A percentile compares a stretch with the other conserved stretches of the same genome.
phyloP scores from a whole-genome alignment of 2,797 vertebrate species.

The Sebastes taczanowskii region DNA sequence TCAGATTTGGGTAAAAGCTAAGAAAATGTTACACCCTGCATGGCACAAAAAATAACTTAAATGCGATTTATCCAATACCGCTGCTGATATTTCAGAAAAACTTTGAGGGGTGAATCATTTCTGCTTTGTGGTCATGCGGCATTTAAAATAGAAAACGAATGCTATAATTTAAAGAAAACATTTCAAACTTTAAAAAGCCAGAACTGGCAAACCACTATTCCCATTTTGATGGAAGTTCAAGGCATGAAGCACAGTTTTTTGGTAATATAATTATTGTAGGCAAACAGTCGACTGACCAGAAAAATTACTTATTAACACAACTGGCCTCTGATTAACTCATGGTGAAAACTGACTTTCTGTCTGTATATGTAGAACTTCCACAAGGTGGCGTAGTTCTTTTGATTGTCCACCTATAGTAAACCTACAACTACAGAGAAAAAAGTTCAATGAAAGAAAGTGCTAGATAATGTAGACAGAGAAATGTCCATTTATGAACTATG shows the following conservation, averaged over 20 bases:
- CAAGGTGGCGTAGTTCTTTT: conserved; percentile 10
- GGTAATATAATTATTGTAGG: not conserved
- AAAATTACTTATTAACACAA: not conserved
- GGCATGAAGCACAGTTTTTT: not conserved
- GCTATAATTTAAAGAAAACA: not conserved
- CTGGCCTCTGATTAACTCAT: not conserved
- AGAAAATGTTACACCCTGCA: not conserved
- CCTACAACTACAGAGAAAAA: not conserved
- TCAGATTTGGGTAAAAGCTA: not conserved
- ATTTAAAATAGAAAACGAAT: not conserved
- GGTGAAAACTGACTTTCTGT: not conserved
- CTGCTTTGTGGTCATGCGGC: not conserved
- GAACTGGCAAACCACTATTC: not conserved
- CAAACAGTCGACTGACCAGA: not conserved
- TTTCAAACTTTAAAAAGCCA: not conserved
- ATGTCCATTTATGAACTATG: not conserved
- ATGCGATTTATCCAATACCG: not conserved
- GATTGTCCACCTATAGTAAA: not conserved
- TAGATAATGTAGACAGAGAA: not conserved
- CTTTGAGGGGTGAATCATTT: not conserved
- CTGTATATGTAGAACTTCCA: not conserved
- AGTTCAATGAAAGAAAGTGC: not conserved
- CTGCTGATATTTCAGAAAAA: not conserved
- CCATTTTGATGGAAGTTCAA: not conserved
- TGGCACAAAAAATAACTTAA: not conserved